Conservation (phyloP, 1,140 invertebrate genomes). For the Rhagoletis zephyria region DNA sequence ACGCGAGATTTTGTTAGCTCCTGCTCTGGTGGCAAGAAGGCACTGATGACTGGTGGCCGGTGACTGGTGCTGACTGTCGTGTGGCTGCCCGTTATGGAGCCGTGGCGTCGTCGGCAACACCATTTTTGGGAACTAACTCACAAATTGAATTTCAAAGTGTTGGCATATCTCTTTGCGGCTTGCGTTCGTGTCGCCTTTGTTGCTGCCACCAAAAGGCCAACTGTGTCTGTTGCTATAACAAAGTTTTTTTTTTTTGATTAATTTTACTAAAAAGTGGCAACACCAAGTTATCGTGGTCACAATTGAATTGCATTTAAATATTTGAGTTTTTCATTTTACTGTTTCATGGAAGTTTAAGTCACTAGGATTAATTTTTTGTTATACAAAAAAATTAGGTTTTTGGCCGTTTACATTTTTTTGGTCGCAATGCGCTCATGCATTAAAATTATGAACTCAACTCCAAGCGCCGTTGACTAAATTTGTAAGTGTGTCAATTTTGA, state of each 20-base stretch:
- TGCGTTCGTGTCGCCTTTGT: constrained; percentile 43
- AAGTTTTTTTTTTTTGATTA: neutral
- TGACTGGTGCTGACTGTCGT: constrained; percentile 39
- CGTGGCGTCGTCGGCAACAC: constrained; percentile 19
- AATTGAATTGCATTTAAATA: constrained; percentile 36
- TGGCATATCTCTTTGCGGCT: constrained; percentile 49
- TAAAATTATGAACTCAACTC: constrained; percentile 28
- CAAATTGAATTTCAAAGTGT: constrained; percentile 50
- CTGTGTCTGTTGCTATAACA: too few relatives aligned
- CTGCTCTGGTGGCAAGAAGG: constrained; percentile 1
- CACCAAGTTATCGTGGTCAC: neutral
- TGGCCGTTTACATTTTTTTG: too few relatives aligned
- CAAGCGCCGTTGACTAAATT: constrained; percentile 26
- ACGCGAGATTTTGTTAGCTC: neutral
- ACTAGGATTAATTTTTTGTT: too few relatives aligned
- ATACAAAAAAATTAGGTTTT: too few relatives aligned
- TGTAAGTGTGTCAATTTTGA: constrained; percentile 43
- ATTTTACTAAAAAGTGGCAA: constrained; percentile 1
- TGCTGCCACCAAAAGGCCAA: neutral
- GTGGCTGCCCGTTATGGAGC: constrained; percentile 25
- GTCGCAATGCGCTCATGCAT: too few relatives aligned
- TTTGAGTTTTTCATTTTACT: neutral
- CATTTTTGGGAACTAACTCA: constrained; percentile 50
- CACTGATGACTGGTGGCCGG: neutral
- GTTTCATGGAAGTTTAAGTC: neutral